phyloP scores from a whole-genome alignment of 2,797 vertebrate genomes.

The Enteromius fasciolatus region DNA sequence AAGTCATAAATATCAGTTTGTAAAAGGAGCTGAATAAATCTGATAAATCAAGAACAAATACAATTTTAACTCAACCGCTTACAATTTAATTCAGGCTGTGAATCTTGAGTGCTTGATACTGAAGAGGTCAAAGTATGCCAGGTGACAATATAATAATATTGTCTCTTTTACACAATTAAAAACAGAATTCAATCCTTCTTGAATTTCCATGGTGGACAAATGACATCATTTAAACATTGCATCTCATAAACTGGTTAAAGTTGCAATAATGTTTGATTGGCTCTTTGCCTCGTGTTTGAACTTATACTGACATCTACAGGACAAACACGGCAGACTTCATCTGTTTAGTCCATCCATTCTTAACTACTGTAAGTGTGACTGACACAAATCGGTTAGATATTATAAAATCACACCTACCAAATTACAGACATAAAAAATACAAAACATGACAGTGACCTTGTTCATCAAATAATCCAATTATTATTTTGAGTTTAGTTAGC shows the following conservation, averaged over 20 bases:
- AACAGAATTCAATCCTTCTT: neutral
- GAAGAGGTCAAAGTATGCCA: neutral
- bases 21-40: too few species aligned
- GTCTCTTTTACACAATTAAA: neutral
- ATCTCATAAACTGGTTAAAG: neutral
- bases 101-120: neutral
- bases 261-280: neutral
- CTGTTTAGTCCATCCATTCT: neutral
- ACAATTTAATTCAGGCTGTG: neutral
- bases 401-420: neutral
- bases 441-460: neutral
- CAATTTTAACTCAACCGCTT: too few species aligned
- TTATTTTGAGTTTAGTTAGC: too few species aligned
- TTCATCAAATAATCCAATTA: neutral
- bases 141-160: neutral
- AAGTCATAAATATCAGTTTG: too few species aligned
- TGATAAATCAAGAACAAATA: too few species aligned
- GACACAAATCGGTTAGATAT: too few species aligned
- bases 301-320: conserved; percentile 15
- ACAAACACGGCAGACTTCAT: neutral
- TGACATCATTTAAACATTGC: neutral
- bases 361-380: neutral
- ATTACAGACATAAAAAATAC: neutral
- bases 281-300: neutral
- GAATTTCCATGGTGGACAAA: neutral